These are phyloP conservation scores for Malurus melanocephalus DNA, from an alignment of 2,113 vertebrate species.

Conservation along the genomic window DNA sequence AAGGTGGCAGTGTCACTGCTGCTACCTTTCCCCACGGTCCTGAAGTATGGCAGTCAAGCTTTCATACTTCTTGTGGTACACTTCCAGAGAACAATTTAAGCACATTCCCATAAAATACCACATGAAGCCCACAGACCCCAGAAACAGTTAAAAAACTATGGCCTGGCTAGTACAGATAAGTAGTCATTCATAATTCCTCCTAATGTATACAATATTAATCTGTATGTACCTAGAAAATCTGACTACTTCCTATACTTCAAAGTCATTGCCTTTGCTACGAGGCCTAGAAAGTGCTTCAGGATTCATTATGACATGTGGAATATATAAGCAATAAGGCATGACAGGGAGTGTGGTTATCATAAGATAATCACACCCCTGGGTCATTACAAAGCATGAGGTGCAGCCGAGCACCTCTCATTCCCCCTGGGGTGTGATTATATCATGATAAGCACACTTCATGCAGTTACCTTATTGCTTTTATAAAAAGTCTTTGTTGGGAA, in stretches of 20 bases:
- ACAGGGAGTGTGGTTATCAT: slow-evolving; percentile 77
- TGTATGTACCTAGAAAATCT: slow-evolving; percentile 74
- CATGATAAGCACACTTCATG: slow-evolving; percentile 64
- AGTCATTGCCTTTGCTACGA: slow-evolving; percentile 70
- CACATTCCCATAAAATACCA: neutral
- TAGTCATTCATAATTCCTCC: slow-evolving; percentile 73
- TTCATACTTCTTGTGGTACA: neutral
- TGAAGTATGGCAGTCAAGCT: neutral
- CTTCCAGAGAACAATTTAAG: slow-evolving; percentile 34
- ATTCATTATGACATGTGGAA: slow-evolving; percentile 79
- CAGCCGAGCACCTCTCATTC: slow-evolving; percentile 66
- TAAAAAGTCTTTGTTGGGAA: slow-evolving; percentile 72
- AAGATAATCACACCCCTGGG: slow-evolving; percentile 80
- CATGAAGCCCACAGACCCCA: slow-evolving; percentile 24
- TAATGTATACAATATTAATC: slow-evolving; percentile 74
- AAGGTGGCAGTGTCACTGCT: neutral
- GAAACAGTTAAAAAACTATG: slow-evolving; percentile 62
- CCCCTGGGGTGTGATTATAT: slow-evolving; percentile 77
- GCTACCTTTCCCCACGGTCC: neutral
- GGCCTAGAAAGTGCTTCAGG: slow-evolving; percentile 74
- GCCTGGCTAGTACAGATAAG: slow-evolving; percentile 64
- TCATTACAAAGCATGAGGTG: slow-evolving; percentile 78
- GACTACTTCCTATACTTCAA: slow-evolving; percentile 73
- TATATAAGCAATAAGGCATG: slow-evolving; percentile 80
- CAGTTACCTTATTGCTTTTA: slow-evolving; percentile 72